Evolutionary conservation across 2,113 vertebrate species (phyloP), one percentile per base, ranked within the genome.

Genomic region (Heterotis niloticus): DNA sequence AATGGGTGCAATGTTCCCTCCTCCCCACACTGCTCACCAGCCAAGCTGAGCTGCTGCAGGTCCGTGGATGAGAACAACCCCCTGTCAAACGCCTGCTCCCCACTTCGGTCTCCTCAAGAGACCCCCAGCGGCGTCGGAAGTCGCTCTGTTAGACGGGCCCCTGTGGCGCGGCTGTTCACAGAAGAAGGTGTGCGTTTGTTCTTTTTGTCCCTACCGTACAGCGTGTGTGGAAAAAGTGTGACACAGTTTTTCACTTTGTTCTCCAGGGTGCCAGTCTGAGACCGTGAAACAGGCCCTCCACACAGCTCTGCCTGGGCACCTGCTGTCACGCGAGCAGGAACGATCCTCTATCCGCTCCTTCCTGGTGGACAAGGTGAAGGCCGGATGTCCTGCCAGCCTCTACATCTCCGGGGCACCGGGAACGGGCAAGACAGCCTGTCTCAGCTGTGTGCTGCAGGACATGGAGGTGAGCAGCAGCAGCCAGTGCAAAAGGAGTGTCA

Each of bases 391-490:
- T 0, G 93, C 95, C 78, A 96, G 96, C 84, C 94, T 99, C 76
- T 99, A 99, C 82, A 90, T 99, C 83, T 98, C 97, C 0, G 98
- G 98, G 20, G 92, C 96, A 0, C 97, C 98, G 0, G 98, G 98
- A 0, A 98, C 97, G 0, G 98, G 97, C 29, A 98, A 99, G 91
- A 98, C 95, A 0, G 98, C 95, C 59, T 98, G 95, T 64, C 78
- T 99, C 82, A 95, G 88, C 91, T 90, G 93, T 0, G 87, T 95
- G 28, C 92, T 99, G 77, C 91, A 93, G 0, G 94, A 96, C 78
- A 89, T 93, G 86, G 86, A 93, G 96, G 97, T 98, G 26, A 82
- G 79, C 34, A 44, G 7, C n/a, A 44, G 7, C 34, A 44, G n/a
- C 34, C 34, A 44, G 34, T 44, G 34, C 7, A 7, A 44, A 44